Conservation (phyloP, 1,140 invertebrate genomes). For the Luehdorfia chinensis region DNA sequence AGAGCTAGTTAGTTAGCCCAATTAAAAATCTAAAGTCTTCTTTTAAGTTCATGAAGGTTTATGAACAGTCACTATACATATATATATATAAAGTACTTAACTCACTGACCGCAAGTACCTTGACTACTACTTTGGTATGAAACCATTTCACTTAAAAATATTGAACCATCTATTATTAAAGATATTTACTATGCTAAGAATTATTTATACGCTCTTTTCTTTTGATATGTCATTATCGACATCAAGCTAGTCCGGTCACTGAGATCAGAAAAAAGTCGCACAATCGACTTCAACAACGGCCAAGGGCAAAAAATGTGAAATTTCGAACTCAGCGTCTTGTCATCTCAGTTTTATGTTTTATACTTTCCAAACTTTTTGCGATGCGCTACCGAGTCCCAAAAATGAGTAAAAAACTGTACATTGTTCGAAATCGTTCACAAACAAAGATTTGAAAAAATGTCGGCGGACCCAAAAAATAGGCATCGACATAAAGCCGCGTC, state of each 20-base stretch:
- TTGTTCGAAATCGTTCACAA: slow-evolving; percentile 63
- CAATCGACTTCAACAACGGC: slow-evolving; percentile 19
- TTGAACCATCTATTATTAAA: too few relatives aligned
- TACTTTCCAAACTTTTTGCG: slow-evolving; percentile 29
- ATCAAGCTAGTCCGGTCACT: slow-evolving; percentile 5
- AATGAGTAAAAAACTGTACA: slow-evolving; percentile 39
- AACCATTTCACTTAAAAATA: too few relatives aligned
- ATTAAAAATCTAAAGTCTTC: too few relatives aligned
- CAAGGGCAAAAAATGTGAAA: slow-evolving; percentile 20
- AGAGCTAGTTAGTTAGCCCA: too few relatives aligned
- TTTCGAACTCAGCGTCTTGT: slow-evolving; percentile 21
- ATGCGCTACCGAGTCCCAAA: slow-evolving; percentile 21
- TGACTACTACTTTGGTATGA: too few relatives aligned
- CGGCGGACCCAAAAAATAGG: slow-evolving; percentile 42
- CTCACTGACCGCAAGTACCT: too few relatives aligned
- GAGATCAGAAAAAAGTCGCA: slow-evolving; percentile 25
- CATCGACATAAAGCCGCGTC: slow-evolving; percentile 48
- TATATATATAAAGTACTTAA: too few relatives aligned
- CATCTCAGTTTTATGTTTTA: slow-evolving; percentile 28
- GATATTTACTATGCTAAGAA: too few relatives aligned
- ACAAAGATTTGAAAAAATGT: slow-evolving; percentile 59
- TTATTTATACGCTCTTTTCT: too few relatives aligned
- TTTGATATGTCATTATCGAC: slow-evolving; percentile 15
- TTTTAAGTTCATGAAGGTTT: too few relatives aligned
- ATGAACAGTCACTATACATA: too few relatives aligned